A percentile compares a stretch with the other conserved stretches of the same genome.
Evolutionary conservation across 2,888 invertebrate genomes (phyloP).

Genomic region (Priocnemis perturbator): DNA sequence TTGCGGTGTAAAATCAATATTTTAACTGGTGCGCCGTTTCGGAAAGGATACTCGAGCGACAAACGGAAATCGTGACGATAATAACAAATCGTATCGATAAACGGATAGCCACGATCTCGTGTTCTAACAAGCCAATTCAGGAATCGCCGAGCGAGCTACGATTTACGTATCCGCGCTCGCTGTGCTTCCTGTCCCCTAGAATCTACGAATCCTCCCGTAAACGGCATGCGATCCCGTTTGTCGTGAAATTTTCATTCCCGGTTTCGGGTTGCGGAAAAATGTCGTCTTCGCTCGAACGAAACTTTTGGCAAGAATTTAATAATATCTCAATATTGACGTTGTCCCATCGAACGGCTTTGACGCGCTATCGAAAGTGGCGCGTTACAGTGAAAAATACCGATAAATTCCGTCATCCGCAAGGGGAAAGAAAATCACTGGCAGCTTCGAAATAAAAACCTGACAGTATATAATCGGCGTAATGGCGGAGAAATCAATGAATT

Average conservation of each 20-base stretch:
- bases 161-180: too few relatives aligned
- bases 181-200: too few relatives aligned
- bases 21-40: slow-evolving; percentile 9
- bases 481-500: too few relatives aligned
- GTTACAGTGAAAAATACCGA: slow-evolving; percentile 3
- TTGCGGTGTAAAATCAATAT: slow-evolving; percentile 34
- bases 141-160: too few relatives aligned
- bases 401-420: slow-evolving; percentile 5
- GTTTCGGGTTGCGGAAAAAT: neutral
- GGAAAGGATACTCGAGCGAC: neutral
- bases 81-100: slow-evolving; percentile 23
- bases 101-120: too few relatives aligned
- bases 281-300: neutral
- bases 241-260: too few relatives aligned
- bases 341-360: neutral
- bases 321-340: neutral
- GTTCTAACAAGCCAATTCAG: too few relatives aligned
- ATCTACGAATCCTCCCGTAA: too few relatives aligned
- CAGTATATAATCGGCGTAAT: too few relatives aligned
- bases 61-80: slow-evolving; percentile 27
- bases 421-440: neutral
- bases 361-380: slow-evolving; percentile 3
- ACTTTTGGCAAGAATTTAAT: neutral
- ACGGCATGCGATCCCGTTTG: too few relatives aligned
- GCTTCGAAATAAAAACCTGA: neutral